phyloP scores from a whole-genome alignment of 23 tunicate species.

The Ascidia mentula region DNA sequence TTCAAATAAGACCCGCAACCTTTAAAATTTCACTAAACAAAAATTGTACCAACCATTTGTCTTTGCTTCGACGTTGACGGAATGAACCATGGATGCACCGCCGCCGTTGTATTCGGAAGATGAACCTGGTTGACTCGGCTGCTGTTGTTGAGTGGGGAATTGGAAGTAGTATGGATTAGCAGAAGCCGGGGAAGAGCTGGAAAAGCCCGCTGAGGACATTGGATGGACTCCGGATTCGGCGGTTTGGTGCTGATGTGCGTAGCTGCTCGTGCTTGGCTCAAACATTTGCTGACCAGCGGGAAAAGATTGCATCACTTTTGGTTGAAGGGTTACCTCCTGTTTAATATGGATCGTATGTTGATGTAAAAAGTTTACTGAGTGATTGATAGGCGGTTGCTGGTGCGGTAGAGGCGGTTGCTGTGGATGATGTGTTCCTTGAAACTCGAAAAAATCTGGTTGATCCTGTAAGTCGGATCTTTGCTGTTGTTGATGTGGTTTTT shows the following conservation, averaged over 20 bases:
- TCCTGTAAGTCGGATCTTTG: background rate
- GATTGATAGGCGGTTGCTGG: background rate
- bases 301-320: background rate
- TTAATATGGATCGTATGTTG: background rate
- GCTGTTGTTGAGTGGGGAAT: conserved; percentile 1
- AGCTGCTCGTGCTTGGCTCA: background rate
- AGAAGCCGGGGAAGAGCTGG: background rate
- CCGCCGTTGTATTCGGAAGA: background rate
- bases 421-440: background rate
- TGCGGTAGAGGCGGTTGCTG: background rate
- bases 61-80: background rate
- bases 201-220: background rate
- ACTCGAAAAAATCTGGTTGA: background rate
- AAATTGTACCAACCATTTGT: background rate
- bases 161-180: conserved; percentile 5
- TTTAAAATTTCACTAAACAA: background rate
- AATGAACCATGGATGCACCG: background rate
- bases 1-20: too few relatives aligned
- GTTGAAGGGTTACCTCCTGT: background rate
- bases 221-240: background rate
- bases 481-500: too few relatives aligned
- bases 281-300: background rate
- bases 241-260: background rate
- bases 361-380: background rate
- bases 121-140: background rate